A percentile compares a stretch with the other conserved stretches of the same genome.
Evolutionary conservation across 2,888 invertebrate genomes (phyloP).

Genomic region (Cheilosia vulpina): DNA sequence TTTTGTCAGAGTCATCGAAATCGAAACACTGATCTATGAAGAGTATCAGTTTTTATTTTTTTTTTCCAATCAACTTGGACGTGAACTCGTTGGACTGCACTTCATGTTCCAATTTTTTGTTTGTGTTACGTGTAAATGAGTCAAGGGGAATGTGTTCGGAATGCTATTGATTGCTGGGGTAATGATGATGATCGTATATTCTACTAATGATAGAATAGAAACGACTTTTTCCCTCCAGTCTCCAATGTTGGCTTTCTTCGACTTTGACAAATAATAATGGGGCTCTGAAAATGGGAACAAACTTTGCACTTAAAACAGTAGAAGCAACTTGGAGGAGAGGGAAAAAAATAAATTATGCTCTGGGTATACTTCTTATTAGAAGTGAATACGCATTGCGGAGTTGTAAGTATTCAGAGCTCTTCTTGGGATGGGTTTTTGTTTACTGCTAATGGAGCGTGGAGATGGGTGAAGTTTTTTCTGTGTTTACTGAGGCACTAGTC

Average conservation of each 20-base stretch:
- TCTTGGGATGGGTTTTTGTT: too few relatives aligned
- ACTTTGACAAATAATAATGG: slow-evolving; percentile 9
- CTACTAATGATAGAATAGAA: slow-evolving; percentile 29
- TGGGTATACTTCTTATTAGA: not conserved
- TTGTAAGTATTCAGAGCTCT: too few relatives aligned
- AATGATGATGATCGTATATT: slow-evolving; percentile 31
- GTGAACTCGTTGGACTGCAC: slow-evolving; percentile 50
- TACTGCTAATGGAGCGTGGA: too few relatives aligned
- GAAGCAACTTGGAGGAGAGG: not conserved
- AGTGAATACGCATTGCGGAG: too few relatives aligned
- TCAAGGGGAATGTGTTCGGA: not conserved
- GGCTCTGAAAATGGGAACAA: not conserved
- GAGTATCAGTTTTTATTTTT: not conserved
- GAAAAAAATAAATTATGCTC: not conserved
- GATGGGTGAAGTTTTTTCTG: too few relatives aligned
- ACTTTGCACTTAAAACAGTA: slow-evolving; percentile 8
- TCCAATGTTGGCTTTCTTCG: slow-evolving; percentile 7
- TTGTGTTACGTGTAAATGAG: slow-evolving; percentile 9
- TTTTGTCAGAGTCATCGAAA: slow-evolving; percentile 30
- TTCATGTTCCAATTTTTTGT: slow-evolving; percentile 28
- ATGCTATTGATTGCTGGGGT: not conserved
- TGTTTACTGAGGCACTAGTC: too few relatives aligned
- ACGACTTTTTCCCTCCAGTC: not conserved
- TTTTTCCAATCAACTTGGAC: slow-evolving; percentile 25
- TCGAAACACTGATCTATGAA: slow-evolving; percentile 10